Percentiles rank a stretch among this genome's conserved stretches.
Conservation (phyloP, 2,888 invertebrate species). For the Beris morrisii region DNA sequence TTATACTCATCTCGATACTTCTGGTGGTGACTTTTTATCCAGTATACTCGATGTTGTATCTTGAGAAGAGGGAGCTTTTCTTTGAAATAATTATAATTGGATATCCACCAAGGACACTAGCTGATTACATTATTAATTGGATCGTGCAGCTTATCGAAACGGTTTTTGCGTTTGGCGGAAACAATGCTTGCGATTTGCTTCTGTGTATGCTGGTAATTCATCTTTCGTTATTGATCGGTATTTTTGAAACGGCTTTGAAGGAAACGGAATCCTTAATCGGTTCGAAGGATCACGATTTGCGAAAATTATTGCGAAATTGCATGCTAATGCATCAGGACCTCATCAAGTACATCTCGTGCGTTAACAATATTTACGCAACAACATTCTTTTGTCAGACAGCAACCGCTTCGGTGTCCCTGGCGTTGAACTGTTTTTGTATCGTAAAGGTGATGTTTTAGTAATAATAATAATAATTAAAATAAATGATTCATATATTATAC, state of each 20-base stretch:
- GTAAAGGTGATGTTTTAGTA: conserved; percentile 6
- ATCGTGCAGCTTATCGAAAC: not conserved
- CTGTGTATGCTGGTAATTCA: not conserved
- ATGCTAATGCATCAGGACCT: not conserved
- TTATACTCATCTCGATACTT: not conserved
- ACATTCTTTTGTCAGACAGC: conserved; percentile 3
- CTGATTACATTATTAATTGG: not conserved
- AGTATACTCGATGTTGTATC: not conserved
- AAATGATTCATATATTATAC: not conserved
- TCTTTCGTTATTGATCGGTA: not conserved
- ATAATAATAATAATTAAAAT: too few relatives aligned
- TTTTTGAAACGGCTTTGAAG: not conserved
- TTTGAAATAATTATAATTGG: not conserved
- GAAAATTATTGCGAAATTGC: not conserved
- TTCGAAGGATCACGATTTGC: not conserved
- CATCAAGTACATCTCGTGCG: conserved; percentile 2
- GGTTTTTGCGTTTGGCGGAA: not conserved
- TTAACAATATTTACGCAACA: not conserved
- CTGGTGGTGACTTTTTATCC: not conserved
- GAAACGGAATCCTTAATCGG: not conserved
- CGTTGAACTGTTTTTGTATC: conserved; percentile 4
- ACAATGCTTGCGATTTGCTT: conserved; percentile 3
- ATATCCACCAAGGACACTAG: not conserved
- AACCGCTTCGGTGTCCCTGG: not conserved
- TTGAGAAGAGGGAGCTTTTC: conserved; percentile 1